phyloP scores from a whole-genome alignment of 2,797 vertebrate genomes.

The Ara ararauna region DNA sequence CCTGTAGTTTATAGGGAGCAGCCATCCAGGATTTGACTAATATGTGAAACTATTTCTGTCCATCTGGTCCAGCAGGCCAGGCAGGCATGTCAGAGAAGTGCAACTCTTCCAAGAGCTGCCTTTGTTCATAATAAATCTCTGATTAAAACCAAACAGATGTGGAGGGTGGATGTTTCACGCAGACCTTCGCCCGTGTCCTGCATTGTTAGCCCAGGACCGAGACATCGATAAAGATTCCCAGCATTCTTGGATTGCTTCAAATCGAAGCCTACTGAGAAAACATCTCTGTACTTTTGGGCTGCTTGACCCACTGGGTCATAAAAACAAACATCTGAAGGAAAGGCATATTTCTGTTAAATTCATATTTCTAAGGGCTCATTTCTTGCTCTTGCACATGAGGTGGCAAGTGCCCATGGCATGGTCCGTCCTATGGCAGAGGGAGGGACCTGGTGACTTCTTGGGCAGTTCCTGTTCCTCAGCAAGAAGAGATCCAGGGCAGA shows the following conservation, averaged over 20 bases:
- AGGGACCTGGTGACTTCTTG: background rate
- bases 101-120: conserved; percentile 41
- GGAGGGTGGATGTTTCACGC: background rate
- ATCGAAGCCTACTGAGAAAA: conserved; percentile 23
- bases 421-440: background rate
- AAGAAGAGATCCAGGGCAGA: background rate
- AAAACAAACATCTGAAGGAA: conserved; percentile 21
- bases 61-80: conserved; percentile 38
- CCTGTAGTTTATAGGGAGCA: conserved; percentile 1
- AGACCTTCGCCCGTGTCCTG: background rate
- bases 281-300: background rate
- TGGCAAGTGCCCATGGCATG: accelerated
- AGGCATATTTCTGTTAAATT: background rate
- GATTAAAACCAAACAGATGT: conserved; percentile 50
- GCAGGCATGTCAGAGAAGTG: background rate
- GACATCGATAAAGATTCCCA: background rate
- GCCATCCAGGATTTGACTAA: conserved; percentile 52
- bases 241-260: conserved; percentile 17
- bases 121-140: conserved; percentile 22
- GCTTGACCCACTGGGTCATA: background rate
- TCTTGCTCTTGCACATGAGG: accelerated
- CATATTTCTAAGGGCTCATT: accelerated
- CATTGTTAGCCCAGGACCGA: background rate
- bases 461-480: background rate
- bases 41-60: conserved; percentile 45